Base-by-base conservation (phyloP, 2,113 vertebrate genomes). In the Neotragus pygmaeus region DNA sequence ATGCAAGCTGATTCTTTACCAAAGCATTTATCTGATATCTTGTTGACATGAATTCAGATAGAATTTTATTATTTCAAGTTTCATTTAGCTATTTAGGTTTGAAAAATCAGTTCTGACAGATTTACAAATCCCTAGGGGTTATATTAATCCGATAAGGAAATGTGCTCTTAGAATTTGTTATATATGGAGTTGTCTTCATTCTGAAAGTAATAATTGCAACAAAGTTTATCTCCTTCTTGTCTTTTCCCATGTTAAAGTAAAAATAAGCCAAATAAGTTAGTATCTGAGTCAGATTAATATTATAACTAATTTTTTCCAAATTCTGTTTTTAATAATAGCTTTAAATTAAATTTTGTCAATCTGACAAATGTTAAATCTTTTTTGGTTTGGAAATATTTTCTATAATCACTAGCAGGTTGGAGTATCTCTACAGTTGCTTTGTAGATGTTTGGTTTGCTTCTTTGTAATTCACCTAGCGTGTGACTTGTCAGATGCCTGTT, bases 91-190 rank as follows among this genome's bases (percentile, higher is more conserved):
- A 58, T 45, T 80, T 66, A n/a, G 58, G 30, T 94, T 96, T 90
- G 49, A 39, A 93, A 88, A 96, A 94, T 94, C 58, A 55, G 43
- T 94, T 94, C 95, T 85, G 86, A 85, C 57, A 78, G 49, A 55
- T 53, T 85, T 94, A 90, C 49, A 80, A 78, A 90, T 93, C 66
- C 90, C 53, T 53, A n/a, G 16, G 30, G 64, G 30, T 90, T 86
- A 90, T 78, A 43, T 57, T 96, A 90, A 86, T 62, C 39, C 13
- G 33, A 36, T 89, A 66, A 78, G 27, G 39, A 85, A 70, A 73
- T 84, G 11, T 64, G 70, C 36, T 36, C 9, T 45, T 53, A 47
- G 78, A 88, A 66, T 77, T 85, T 45, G 36, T 55, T 85, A 49
- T 89, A 30, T 84, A 36, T 55, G n/a, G 36, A 6, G 6, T 77